Evolutionary conservation across 2,888 invertebrate species (phyloP), one percentile per base, ranked within the genome.

Genomic region (Torymus aiolomorphi): DNA sequence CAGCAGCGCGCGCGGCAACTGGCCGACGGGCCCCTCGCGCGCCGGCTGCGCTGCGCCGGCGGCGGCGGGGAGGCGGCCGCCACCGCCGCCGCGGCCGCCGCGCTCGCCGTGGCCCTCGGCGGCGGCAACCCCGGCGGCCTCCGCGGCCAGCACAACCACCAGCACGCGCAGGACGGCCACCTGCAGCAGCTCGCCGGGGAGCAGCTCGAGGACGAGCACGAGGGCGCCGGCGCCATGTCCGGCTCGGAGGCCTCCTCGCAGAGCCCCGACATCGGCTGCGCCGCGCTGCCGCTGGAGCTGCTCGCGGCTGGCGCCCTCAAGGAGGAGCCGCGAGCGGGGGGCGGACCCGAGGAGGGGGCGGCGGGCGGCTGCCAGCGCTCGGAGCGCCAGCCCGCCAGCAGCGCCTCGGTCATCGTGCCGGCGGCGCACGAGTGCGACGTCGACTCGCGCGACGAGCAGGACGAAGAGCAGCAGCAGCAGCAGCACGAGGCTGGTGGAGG

Each of bases 271-370:
- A 89, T 90, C 90, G 89, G 89, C 87, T 90, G 89, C 89, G 89
- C 90, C 88, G 89, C 87, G 88, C 86, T 90, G 84, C 90, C 89
- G 86, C 86, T 90, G 87, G 89, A 90, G 86, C 86, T 90, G 85
- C 89, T 89, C 87, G 89, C 89, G 86, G 88, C 89, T 83, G 90
- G 89, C 87, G 89, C 89, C 88, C 90, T 91, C 87, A 91, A 91
- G 88, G 91, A 91, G 88, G 91, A 91, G 87, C 42, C 88, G 89
- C 84, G 89, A 89, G 85, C 88, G 87, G 16, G 67, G 57, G 49
- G 56, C 70, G 42, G 10, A 56, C 2, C 51, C 57, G 20, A 18
- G 90, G 90, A 77, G 89, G 42, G 42, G 42, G 42, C 42, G 42
- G 42, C 42, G 42, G 42, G 42, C 42, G 42, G 42, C 42, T 42